phyloP scores from a whole-genome alignment of 2,797 vertebrate genomes.

The Sebastes vulpes region DNA sequence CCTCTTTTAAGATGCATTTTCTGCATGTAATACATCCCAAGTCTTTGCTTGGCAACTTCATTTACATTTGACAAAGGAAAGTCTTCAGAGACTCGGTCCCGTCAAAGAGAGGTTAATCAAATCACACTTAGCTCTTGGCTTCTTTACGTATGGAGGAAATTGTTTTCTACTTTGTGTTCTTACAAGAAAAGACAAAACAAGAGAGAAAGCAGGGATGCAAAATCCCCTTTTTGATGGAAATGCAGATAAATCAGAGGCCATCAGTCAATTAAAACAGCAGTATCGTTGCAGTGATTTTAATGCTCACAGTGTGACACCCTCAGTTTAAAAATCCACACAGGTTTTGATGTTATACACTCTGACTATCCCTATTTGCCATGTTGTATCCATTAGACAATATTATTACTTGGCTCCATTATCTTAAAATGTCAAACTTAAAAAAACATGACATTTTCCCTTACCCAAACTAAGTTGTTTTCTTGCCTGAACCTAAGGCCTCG shows the following conservation, averaged over 20 bases:
- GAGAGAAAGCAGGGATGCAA: neutral
- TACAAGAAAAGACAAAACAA: neutral
- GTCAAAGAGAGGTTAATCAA: conserved; percentile 14
- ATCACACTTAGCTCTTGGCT: neutral
- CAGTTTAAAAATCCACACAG: neutral
- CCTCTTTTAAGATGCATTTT: neutral
- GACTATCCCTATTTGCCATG: neutral
- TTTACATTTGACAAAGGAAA: conserved; percentile 18
- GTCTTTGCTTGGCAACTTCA: neutral
- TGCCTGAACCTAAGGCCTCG: no score
- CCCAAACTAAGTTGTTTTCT: no score
- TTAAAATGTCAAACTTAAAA: neutral
- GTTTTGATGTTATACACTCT: neutral
- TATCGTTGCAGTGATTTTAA: neutral
- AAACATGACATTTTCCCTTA: no score
- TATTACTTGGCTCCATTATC: neutral
- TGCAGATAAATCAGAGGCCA: neutral
- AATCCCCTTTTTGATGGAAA: neutral
- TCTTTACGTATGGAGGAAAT: neutral
- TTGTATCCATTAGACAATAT: neutral
- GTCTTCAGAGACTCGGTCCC: neutral
- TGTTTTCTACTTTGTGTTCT: neutral
- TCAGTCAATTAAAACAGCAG: neutral
- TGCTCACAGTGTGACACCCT: neutral
- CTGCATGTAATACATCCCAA: neutral